A percentile compares a stretch with the other conserved stretches of the same genome.
phyloP scores from a whole-genome alignment of 2,797 vertebrate genomes.

The Phyllotis vaccarum region DNA sequence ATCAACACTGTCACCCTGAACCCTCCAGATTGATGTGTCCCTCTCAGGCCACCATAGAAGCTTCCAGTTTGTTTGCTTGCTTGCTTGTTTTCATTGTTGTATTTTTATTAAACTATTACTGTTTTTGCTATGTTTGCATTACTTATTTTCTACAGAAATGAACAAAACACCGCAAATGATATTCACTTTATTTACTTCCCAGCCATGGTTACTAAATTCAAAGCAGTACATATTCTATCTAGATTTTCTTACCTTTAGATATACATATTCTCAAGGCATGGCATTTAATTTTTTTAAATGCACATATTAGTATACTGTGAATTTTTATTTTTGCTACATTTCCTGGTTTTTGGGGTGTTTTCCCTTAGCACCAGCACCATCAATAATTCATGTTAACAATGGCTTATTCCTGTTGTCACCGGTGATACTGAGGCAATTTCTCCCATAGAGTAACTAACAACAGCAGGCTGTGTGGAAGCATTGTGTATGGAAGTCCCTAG shows the following conservation, averaged over 20 bases:
- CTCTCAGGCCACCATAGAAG: not conserved
- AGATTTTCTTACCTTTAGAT: not conserved
- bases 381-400: slow-evolving; percentile 30
- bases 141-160: slow-evolving; percentile 41
- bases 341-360: slow-evolving; percentile 21
- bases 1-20: not conserved
- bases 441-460: not conserved
- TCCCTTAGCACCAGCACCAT: not conserved
- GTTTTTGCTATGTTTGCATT: slow-evolving; percentile 7
- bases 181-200: not conserved
- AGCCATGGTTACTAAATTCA: not conserved
- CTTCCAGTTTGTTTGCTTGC: not conserved
- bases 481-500: not conserved
- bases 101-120: slow-evolving; percentile 1
- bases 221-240: not conserved
- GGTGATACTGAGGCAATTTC: not conserved
- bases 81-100: not conserved
- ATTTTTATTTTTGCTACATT: slow-evolving; percentile 16
- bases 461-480: not conserved
- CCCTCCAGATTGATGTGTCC: no score
- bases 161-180: slow-evolving; percentile 16
- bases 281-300: not conserved
- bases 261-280: not conserved
- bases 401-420: not conserved
- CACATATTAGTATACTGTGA: not conserved